A percentile compares a stretch with the other conserved stretches of the same genome.
These are phyloP conservation scores for Hippocampus barbouri DNA, from an alignment of 2,113 vertebrate species.

Conservation along the genomic window DNA sequence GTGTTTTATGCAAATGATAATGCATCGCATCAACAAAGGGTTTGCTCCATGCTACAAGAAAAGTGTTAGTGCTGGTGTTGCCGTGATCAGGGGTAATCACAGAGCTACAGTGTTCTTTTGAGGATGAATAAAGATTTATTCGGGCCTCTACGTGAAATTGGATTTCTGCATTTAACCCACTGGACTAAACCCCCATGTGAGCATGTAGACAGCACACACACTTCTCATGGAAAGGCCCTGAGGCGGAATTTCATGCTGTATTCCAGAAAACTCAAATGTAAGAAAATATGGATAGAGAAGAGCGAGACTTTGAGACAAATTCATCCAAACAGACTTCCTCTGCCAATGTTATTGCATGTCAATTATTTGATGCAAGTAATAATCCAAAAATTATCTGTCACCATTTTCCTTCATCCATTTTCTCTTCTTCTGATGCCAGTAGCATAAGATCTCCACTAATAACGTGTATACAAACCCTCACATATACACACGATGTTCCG, in stretches of 20 bases:
- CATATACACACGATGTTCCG: neutral
- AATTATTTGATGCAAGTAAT: neutral
- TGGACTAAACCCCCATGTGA: neutral
- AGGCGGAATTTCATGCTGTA: neutral
- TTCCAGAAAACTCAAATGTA: neutral
- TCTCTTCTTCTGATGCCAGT: neutral
- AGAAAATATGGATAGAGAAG: neutral
- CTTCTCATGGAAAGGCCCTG: neutral
- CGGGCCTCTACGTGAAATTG: neutral
- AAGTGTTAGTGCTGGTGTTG: neutral
- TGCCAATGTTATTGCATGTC: neutral
- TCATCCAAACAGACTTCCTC: neutral
- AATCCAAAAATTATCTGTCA: neutral
- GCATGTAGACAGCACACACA: neutral
- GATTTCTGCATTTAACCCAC: neutral
- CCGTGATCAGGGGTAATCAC: neutral
- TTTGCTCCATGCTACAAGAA: neutral
- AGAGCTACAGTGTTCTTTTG: neutral
- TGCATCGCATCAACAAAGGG: constrained; percentile 24
- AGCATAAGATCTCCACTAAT: neutral
- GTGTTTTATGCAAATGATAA: constrained; percentile 43
- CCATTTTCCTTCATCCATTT: neutral
- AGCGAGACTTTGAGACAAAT: neutral
- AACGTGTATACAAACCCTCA: neutral
- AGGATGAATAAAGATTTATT: neutral